Evolutionary conservation across 2,113 vertebrate species (phyloP), one percentile per base, ranked within the genome.

Genomic region (Platycercus adscitus): DNA sequence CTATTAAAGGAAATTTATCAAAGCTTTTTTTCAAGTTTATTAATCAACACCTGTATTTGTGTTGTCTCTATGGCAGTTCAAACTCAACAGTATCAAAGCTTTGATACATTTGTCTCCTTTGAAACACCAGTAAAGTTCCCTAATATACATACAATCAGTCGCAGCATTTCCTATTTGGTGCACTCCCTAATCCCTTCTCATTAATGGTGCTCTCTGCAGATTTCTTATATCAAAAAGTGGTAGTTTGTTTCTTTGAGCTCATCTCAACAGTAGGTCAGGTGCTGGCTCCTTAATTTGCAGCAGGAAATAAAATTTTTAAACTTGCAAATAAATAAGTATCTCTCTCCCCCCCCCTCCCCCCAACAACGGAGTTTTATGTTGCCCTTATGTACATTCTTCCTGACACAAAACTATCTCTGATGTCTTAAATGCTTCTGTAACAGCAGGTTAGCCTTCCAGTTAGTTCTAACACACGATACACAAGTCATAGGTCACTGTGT

Each of bases 341-440:
- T n/a, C 56, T 58, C 31, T n/a, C 55, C 8, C 21, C 0, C 20
- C 55, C 3, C 21, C 0, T 13, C 56, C 1, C 8, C 9, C 23
- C 56, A n/a, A 23, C 13, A 23, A 23, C 4, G 33, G 56, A n/a
- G 56, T n/a, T 68, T 39, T 46, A 9, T 16, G 50, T 91, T 55
- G 44, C 24, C 20, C 15, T 44, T 1, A 0, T 20, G 43, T 69
- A 56, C 33, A 7, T 44, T 81, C 10, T 53, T 70, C 16, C 21
- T 52, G 43, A 50, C 28, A 33, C 39, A 49, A 43, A 81, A 21
- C 46, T 60, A 13, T 28, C 50, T 17, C 50, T 17, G 8, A 18
- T n/a, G 23, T 21, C 49, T n/a, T 43, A 43, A 68, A 47, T 7
- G 19, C 52, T 66, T n/a, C 16, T 43, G 35, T 8, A 25, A 20